phyloP scores from a whole-genome alignment of 2,797 vertebrate genomes.

The Accipiter superciliosus region DNA sequence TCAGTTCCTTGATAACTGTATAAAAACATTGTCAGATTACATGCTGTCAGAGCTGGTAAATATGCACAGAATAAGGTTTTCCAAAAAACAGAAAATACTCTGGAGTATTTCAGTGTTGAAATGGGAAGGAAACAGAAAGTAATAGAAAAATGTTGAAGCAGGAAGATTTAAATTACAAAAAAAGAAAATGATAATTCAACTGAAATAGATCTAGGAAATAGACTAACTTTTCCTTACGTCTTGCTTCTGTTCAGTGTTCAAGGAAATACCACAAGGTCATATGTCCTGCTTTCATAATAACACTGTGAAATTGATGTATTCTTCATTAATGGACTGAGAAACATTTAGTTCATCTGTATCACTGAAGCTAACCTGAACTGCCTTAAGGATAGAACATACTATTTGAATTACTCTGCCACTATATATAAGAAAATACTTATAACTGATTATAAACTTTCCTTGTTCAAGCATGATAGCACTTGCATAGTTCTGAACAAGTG shows the following conservation, averaged over 20 bases:
- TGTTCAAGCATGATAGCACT: neutral
- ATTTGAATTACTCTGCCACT: no score
- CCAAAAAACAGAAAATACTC: neutral
- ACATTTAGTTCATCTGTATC: neutral
- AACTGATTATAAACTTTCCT: neutral
- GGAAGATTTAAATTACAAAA: neutral
- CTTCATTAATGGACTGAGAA: neutral
- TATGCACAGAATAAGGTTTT: neutral
- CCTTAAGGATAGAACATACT: neutral
- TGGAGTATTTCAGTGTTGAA: neutral
- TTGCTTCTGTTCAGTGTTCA: neutral
- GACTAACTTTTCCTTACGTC: neutral
- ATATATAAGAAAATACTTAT: no score
- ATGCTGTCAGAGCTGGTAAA: neutral
- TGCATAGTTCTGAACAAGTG: neutral
- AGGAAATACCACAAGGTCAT: neutral
- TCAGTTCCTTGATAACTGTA: neutral
- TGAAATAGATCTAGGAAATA: neutral
- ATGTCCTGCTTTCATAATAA: neutral
- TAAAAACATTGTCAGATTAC: neutral
- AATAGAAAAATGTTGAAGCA: neutral
- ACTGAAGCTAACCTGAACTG: neutral
- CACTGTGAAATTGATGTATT: neutral
- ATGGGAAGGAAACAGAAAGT: neutral
- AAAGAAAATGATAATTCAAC: neutral